phyloP scores from a whole-genome alignment of 2,888 invertebrate genomes.

The Omphaloscelis lunosa region DNA sequence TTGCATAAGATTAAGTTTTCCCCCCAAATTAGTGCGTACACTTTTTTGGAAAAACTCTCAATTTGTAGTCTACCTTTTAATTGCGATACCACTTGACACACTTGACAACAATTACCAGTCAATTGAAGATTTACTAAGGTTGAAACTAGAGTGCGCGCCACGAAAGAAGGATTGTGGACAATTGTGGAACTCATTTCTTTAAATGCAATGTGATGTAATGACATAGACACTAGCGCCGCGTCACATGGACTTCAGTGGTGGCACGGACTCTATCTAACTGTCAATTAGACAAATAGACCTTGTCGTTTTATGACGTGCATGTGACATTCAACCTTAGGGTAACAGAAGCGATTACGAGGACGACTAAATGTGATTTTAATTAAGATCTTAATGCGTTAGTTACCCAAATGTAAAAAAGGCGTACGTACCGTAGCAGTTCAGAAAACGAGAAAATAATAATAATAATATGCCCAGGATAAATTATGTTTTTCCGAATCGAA shows the following conservation, averaged over 20 bases:
- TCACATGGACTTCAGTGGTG: too few relatives aligned
- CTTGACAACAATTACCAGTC: neutral
- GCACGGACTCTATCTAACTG: too few relatives aligned
- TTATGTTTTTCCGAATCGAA: neutral
- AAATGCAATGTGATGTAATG: too few relatives aligned
- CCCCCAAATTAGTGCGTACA: neutral
- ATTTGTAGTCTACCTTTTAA: neutral
- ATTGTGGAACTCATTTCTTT: too few relatives aligned
- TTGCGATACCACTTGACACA: neutral
- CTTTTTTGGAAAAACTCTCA: conserved; percentile 7
- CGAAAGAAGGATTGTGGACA: too few relatives aligned
- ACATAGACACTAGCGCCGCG: too few relatives aligned
- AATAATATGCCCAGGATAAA: neutral
- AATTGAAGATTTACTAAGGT: neutral
- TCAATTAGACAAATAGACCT: neutral
- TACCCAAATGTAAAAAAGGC: neutral
- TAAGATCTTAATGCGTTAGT: neutral
- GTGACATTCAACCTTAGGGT: neutral
- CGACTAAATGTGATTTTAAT: conserved; percentile 10
- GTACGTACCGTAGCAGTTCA: conserved; percentile 27
- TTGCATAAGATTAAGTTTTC: conserved; percentile 6
- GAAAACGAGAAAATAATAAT: neutral
- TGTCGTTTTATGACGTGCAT: neutral
- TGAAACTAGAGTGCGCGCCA: too few relatives aligned
- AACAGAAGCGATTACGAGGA: neutral